Evolutionary conservation across 2,797 vertebrate genomes (phyloP), one percentile per base, ranked within the genome.

Genomic region (Urophycis tenuis): DNA sequence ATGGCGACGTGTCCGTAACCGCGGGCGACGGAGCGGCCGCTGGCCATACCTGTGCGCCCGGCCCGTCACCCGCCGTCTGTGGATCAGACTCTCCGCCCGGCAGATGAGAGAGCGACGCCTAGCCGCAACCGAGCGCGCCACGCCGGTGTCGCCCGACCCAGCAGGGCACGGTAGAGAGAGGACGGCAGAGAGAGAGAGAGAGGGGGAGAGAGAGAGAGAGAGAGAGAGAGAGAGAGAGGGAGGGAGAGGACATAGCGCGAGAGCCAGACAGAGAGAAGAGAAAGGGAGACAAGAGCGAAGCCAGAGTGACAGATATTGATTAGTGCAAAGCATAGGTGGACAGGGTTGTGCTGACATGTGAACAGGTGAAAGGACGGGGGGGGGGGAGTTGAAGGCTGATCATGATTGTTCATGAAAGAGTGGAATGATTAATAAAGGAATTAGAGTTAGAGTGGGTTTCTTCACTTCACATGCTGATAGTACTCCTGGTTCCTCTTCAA

Each of bases 51-150:
- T 94, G 91, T 94, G 93, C 12, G 93, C 91, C 69, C 94, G 93
- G 85, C 96, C 95, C 35, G 95, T 93, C 11, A 94, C 94, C 91
- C 95, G 95, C 80, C 95, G 95, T 85, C 95, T 93, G 89, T 97
- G 96, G 88, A 98, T 96, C 70, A 97, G 95, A 90, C 95, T 98
- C 92, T 98, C 95, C 79, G 95, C 94, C 91, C 95, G 96, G 94
- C 95, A 98, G 92, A 94, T 96, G 93, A 98, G 92, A 81, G 96
- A 96, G 75, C 95, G 95, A 77, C 94, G 93, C 93, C 95, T 98
- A 80, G 92, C 85, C 79, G 89, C 91, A 90, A 83, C 7, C 86
- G 83, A 88, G 88, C 86, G 91, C 81, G 83, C 11, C 39, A 41
- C 77, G 81, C 45, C n/a, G 49, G 3, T 19, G 49, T 5, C 0